Evolutionary conservation across 2,888 invertebrate species (phyloP).

Genomic region (Rugalucina vietnamica): DNA sequence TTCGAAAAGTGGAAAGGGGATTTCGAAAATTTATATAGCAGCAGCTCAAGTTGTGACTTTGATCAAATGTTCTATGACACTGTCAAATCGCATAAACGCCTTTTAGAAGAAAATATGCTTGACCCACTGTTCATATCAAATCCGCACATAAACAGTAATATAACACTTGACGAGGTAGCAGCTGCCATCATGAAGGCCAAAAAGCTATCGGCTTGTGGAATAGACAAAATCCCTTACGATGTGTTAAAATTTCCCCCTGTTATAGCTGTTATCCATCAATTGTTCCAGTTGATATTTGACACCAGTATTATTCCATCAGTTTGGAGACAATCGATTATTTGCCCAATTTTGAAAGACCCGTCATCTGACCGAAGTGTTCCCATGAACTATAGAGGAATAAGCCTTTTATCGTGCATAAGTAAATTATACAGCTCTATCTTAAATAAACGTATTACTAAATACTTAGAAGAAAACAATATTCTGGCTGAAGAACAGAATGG

Average conservation of each 20-base stretch:
- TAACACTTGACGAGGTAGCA: not conserved
- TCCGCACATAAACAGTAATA: not conserved
- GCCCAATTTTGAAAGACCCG: slow-evolving; percentile 6
- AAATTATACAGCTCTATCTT: slow-evolving; percentile 4
- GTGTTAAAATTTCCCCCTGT: slow-evolving; percentile 1
- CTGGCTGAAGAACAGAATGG: not conserved
- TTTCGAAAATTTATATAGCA: not conserved
- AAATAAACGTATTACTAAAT: not conserved
- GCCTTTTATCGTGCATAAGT: not conserved
- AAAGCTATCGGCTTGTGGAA: not conserved
- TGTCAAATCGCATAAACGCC: not conserved
- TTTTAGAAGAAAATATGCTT: slow-evolving; percentile 16
- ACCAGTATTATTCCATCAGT: not conserved
- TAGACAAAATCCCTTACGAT: slow-evolving; percentile 15
- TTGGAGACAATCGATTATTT: slow-evolving; percentile 1
- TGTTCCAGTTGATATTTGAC: slow-evolving; percentile 9
- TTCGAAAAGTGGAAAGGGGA: not conserved
- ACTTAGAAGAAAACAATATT: not conserved
- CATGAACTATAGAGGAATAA: slow-evolving; percentile 9
- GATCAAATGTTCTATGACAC: not conserved
- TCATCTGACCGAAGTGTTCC: slow-evolving; percentile 8
- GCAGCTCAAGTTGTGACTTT: not conserved
- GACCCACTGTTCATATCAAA: slow-evolving; percentile 12
- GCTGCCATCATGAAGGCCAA: not conserved
- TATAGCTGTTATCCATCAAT: not conserved